Base-by-base conservation (phyloP, 2,113 vertebrate genomes). In the Accipiter cooperii region DNA sequence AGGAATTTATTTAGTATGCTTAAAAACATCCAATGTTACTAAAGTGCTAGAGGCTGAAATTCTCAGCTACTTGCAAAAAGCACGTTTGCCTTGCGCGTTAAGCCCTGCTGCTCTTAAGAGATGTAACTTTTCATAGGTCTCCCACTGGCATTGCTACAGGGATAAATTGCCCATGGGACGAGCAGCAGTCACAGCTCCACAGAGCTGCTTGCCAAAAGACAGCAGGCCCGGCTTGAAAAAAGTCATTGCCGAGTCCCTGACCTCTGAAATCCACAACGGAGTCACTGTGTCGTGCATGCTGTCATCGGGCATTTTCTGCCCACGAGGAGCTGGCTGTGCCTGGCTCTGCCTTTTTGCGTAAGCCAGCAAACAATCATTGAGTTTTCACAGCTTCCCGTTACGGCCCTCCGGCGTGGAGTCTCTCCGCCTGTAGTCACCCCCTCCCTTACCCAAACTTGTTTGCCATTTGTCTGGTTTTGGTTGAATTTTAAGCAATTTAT, bases 31-130 rank as follows among this genome's bases (percentile, higher is more conserved):
- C 38, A 15, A 1, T 6, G 5, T 40, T 75, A 22, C 28, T 65
- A 26, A 75, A 74, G 47, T 51, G 33, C 44, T 79, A 29, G 61
- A 73, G 57, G 33, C 49, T 57, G 89, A 80, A 92, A 26, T 64
- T 64, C 42, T 64, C 21, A 13, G 10, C 77, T 66, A 18, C 4
- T 26, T 58, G 44, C 61, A 44, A 13, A 68, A 93, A 49, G 28
- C 15, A 19, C 2, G 0, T 86, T 80, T 71, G 33, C 61, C 36
- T n/a, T 26, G 19, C 0, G 0, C 0, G 0, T 52, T 88, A 66
- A 66, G 29, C 65, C 36, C 46, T 26, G 24, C 80, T 40, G 2
- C 34, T 89, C 70, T 74, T 16, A 7, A 28, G 65, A 58, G 44
- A 33, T 5, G 24, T 22, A 36, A 61, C n/a, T 68, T 82, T 47